Percentiles rank a stretch among this genome's conserved stretches.
These are phyloP conservation scores for Panagrolaimus sp. DNA, from an alignment of 1,140 invertebrate genomes.

Conservation along the genomic window DNA sequence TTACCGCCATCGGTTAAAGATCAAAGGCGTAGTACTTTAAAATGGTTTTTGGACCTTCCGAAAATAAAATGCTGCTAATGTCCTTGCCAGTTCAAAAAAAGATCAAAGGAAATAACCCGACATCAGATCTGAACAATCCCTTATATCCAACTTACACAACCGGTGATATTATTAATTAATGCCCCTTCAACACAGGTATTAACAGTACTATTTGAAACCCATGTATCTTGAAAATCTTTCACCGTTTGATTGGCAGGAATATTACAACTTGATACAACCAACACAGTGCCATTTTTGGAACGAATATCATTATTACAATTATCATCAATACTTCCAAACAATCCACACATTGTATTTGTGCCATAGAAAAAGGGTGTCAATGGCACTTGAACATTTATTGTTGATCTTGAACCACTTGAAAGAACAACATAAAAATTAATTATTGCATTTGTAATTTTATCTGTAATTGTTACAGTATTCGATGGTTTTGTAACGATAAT, in stretches of 20 bases:
- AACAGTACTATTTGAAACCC: not conserved
- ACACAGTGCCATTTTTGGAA: not conserved
- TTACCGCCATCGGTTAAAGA: too few relatives aligned
- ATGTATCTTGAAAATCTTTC: not conserved
- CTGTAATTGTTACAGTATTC: too few relatives aligned
- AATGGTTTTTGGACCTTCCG: too few relatives aligned
- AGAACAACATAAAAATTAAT: too few relatives aligned
- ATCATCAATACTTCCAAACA: not conserved
- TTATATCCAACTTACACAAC: not conserved
- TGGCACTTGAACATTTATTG: not conserved
- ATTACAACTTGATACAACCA: not conserved
- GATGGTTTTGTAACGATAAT: too few relatives aligned
- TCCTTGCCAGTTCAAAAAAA: too few relatives aligned
- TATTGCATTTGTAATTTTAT: too few relatives aligned
- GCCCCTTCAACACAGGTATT: not conserved
- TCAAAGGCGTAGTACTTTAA: too few relatives aligned
- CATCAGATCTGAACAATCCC: too few relatives aligned
- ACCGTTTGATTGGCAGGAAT: not conserved
- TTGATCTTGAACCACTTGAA: too few relatives aligned
- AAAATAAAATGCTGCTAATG: too few relatives aligned
- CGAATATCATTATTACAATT: not conserved
- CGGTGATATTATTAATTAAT: not conserved
- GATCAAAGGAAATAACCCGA: too few relatives aligned
- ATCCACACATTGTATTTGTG: not conserved
- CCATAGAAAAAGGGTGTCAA: not conserved